Conservation (phyloP, 2,797 vertebrate species). For the Pampus argenteus region DNA sequence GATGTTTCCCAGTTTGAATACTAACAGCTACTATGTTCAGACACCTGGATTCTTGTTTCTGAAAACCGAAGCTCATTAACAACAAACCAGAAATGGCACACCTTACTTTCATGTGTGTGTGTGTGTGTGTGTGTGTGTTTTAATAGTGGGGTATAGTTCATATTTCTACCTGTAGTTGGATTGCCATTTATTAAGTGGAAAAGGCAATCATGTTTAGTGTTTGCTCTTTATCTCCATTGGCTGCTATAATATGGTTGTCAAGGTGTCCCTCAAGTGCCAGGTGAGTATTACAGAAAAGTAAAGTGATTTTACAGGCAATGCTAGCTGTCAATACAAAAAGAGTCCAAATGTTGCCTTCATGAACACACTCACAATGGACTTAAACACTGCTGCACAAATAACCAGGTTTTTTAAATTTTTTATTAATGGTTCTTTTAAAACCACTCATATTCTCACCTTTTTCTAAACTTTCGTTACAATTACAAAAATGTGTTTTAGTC, state of each 20-base stretch:
- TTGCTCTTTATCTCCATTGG: slow-evolving; percentile 42
- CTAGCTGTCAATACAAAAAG: slow-evolving; percentile 7
- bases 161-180: neutral
- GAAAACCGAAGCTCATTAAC: slow-evolving; percentile 26
- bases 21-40: slow-evolving; percentile 32
- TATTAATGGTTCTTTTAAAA: too few species aligned
- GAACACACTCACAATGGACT: neutral
- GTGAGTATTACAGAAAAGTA: slow-evolving; percentile 47
- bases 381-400: too few species aligned
- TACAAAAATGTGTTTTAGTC: too few species aligned
- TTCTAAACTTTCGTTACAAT: neutral
- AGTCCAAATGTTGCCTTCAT: neutral
- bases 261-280: slow-evolving; percentile 46
- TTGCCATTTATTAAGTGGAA: slow-evolving; percentile 39
- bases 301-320: slow-evolving; percentile 37
- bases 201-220: slow-evolving; percentile 44
- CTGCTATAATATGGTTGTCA: slow-evolving; percentile 54
- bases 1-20: slow-evolving; percentile 39
- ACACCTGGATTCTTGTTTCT: slow-evolving; percentile 3
- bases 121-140: too few species aligned
- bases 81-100: slow-evolving; percentile 12
- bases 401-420: too few species aligned
- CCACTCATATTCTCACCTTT: neutral
- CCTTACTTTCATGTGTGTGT: neutral
- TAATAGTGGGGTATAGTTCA: neutral